phyloP scores from a whole-genome alignment of 2,113 vertebrate species.

The Marmota flaviventris region DNA sequence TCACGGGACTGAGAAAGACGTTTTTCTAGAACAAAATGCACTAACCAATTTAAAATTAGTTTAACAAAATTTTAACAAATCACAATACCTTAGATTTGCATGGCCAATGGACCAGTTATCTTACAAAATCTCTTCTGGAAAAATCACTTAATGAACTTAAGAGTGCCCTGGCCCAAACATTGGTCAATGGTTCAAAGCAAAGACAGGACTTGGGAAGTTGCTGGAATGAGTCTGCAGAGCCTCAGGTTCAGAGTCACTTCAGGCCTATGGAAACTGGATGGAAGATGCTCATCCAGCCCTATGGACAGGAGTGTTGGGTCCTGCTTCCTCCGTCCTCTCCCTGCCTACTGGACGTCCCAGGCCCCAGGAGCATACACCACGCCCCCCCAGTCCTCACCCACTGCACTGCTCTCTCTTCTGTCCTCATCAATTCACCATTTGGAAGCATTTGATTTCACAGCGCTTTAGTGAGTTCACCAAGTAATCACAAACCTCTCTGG shows the following conservation, averaged over 20 bases:
- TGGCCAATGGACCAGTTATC: not conserved
- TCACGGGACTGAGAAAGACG: not conserved
- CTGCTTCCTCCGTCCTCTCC: not conserved
- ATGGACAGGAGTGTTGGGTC: rapidly evolving
- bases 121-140: not conserved
- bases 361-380: rapidly evolving
- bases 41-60: not conserved
- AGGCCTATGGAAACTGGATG: not conserved
- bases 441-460: not conserved
- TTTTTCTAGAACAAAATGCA: not conserved
- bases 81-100: not conserved
- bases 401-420: not conserved
- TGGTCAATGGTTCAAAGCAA: not conserved
- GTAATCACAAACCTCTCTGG: not conserved
- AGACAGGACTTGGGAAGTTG: not conserved
- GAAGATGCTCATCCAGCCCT: not conserved
- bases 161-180: not conserved
- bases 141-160: not conserved
- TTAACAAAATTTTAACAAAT: not conserved
- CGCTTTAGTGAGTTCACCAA: not conserved
- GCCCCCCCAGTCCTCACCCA: not conserved
- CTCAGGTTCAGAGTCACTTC: not conserved
- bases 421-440: not conserved
- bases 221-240: not conserved
- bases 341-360: not conserved